A percentile compares a stretch with the other conserved stretches of the same genome.
Evolutionary conservation across 2,797 vertebrate species (phyloP).

Genomic region (Agapornis canus): DNA sequence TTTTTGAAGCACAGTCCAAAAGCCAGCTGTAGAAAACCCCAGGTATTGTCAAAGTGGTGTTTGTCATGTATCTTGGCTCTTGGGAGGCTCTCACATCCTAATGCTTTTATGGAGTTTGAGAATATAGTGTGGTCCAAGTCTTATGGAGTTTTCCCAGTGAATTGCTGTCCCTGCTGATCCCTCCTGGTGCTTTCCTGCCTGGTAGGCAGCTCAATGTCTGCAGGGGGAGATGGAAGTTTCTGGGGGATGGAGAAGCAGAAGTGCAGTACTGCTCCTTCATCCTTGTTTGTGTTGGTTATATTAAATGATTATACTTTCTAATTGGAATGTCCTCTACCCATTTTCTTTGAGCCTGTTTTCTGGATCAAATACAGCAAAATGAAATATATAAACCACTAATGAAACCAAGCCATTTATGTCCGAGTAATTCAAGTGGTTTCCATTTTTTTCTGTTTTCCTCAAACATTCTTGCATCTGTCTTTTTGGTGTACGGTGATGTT

Average conservation of each 20-base stretch:
- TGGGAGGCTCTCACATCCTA: accelerated
- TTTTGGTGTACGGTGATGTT: background rate
- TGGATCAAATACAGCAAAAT: background rate
- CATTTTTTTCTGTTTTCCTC: background rate
- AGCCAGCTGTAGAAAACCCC: background rate
- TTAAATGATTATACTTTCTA: background rate
- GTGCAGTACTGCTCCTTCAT: background rate
- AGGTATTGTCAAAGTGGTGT: accelerated
- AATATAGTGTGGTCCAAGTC: accelerated
- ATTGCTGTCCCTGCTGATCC: background rate
- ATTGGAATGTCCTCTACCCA: background rate
- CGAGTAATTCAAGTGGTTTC: background rate
- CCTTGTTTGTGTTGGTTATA: background rate
- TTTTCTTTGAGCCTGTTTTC: background rate
- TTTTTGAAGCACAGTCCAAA: background rate
- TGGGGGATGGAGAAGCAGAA: background rate
- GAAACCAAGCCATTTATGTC: background rate
- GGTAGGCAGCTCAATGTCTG: accelerated
- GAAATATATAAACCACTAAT: background rate
- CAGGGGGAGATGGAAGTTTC: background rate
- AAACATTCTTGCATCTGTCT: background rate
- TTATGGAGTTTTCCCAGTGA: background rate
- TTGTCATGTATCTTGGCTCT: background rate
- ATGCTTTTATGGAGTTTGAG: no score
- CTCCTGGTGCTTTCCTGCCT: background rate